Percentiles rank a stretch among this genome's conserved stretches.
phyloP scores from a whole-genome alignment of 2,888 invertebrate genomes.

The Sinotaia quadrata region DNA sequence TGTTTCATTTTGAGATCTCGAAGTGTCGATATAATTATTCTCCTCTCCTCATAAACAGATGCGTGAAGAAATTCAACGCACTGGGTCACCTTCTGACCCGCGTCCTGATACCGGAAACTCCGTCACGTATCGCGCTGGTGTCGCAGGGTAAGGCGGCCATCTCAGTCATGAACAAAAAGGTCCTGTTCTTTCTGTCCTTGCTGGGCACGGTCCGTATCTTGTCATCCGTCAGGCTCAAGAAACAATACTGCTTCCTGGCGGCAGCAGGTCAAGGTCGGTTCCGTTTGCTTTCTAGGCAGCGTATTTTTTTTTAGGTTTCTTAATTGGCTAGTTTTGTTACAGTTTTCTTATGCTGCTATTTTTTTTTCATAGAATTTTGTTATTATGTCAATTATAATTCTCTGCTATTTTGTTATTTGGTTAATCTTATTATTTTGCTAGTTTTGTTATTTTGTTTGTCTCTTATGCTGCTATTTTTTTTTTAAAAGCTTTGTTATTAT shows the following conservation, averaged over 20 bases:
- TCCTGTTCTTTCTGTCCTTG: slow-evolving; percentile 35
- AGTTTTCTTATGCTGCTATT: too few relatives aligned
- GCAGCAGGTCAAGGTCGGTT: slow-evolving; percentile 13
- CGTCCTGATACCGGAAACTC: slow-evolving; percentile 35
- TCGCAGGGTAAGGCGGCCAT: slow-evolving; percentile 36
- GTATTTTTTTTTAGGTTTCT: too few relatives aligned
- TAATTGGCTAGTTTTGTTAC: too few relatives aligned
- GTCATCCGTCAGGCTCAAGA: slow-evolving; percentile 25
- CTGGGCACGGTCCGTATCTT: slow-evolving; percentile 33
- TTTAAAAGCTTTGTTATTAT: too few relatives aligned
- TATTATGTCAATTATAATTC: too few relatives aligned
- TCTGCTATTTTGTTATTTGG: too few relatives aligned
- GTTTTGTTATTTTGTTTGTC: too few relatives aligned
- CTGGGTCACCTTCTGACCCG: slow-evolving; percentile 38
- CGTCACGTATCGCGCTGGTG: slow-evolving; percentile 35
- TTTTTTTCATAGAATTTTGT: too few relatives aligned
- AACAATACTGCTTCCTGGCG: slow-evolving; percentile 32
- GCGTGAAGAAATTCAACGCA: slow-evolving; percentile 40
- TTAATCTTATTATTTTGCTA: too few relatives aligned
- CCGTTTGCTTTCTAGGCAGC: background rate
- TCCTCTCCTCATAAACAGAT: slow-evolving; percentile 2
- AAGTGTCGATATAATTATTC: background rate
- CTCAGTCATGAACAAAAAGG: slow-evolving; percentile 36
- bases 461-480: too few relatives aligned
- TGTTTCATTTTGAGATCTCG: too few relatives aligned